Evolutionary conservation across 2,797 vertebrate species (phyloP).

Genomic region (Podarcis lilfordi): DNA sequence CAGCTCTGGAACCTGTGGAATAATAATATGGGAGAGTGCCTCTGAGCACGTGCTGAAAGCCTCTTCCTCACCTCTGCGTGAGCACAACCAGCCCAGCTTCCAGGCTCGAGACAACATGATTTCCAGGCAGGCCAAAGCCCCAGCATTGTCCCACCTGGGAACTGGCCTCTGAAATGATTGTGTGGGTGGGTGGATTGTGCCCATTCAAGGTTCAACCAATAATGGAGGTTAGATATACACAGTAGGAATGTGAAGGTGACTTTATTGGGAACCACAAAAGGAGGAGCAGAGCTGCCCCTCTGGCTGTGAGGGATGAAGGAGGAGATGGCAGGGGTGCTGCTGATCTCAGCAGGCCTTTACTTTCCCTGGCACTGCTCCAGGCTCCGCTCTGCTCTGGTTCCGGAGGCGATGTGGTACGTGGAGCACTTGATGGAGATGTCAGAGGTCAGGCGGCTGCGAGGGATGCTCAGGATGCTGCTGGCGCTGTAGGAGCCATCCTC

Average conservation of each 20-base stretch:
- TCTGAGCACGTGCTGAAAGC: no score
- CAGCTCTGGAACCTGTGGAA: neutral
- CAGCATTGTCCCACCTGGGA: neutral
- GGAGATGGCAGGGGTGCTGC: no score
- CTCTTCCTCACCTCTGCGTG: neutral
- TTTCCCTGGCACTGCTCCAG: neutral
- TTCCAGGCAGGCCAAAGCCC: no score
- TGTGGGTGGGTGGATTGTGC: neutral
- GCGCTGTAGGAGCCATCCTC: neutral
- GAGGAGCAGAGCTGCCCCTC: neutral
- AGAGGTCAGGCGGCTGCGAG: neutral
- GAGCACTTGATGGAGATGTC: neutral
- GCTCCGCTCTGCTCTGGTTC: neutral
- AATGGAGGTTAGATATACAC: neutral
- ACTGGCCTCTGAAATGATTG: neutral
- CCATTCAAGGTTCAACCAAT: neutral
- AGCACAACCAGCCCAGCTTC: neutral
- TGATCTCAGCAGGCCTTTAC: no score
- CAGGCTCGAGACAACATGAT: no score
- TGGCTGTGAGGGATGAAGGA: neutral
- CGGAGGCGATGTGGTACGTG: neutral
- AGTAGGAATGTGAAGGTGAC: neutral
- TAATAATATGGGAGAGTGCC: neutral
- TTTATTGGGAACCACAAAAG: neutral
- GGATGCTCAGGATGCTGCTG: neutral